Evolutionary conservation across 1,140 invertebrate species (phyloP), one percentile per base, ranked within the genome.

Genomic region (Drosophila ercepeae): DNA sequence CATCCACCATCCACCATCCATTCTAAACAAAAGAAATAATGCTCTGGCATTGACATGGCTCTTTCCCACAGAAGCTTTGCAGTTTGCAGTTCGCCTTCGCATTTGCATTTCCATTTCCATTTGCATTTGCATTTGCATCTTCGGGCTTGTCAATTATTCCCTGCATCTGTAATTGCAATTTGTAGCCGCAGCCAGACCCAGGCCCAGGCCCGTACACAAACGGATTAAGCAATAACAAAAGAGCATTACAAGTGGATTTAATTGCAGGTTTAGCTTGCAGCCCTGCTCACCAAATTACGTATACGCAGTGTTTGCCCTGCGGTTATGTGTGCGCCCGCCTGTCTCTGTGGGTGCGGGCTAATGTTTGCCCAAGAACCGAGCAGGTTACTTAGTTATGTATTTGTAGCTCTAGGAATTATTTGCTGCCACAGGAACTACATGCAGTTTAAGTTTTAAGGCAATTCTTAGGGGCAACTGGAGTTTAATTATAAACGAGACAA

Each of bases 221-320:
- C 58, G 68, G 59, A 74, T 82, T 78, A 78, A 42, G 74, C 55
- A 50, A 78, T 58, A 72, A 59, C 78, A 81, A 72, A 60, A 48
- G 74, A 53, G 57, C 61, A 83, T 79, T 75, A 50, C 65, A 58
- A 59, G 48, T 42, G 48, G 75, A 61, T 54, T 78, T 71, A 75
- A 71, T 75, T 72, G 21, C 44, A 54, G 46, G 74, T 54, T 82
- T 60, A 73, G 42, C 21, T 55, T 19, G 39, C 14, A 11, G 23
- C 21, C 41, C 51, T 41, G 27, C 48, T 34, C 18, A 25, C 34
- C 39, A 69, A 63, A 61, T 82, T 77, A 77, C 64, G 57, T 70
- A 78, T 78, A 75, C 75, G 70, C 74, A 57, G 46, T 55, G 72
- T 48, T 65, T 60, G 63, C 71, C 59, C 23, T 34, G 55, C 55